These are phyloP conservation scores for Tetraneura akinire DNA, from an alignment of 1,140 invertebrate genomes.

Conservation along the genomic window DNA sequence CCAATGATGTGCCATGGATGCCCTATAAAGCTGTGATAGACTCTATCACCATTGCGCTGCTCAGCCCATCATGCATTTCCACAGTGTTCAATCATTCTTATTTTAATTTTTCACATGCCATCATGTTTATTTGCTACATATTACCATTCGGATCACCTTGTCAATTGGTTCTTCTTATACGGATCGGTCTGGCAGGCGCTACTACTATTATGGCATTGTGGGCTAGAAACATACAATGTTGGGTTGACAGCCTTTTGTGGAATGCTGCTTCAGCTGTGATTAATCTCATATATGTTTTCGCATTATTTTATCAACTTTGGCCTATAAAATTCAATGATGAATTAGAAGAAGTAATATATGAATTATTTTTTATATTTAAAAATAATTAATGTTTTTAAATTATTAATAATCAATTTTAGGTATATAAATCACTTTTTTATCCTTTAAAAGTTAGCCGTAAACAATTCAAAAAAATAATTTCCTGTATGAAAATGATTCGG, in stretches of 20 bases:
- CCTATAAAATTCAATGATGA: constrained; percentile 82
- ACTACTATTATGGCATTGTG: constrained; percentile 77
- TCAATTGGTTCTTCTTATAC: constrained; percentile 68
- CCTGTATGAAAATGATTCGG: constrained; percentile 78
- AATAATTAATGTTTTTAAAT: not conserved
- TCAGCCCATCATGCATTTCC: constrained; percentile 7
- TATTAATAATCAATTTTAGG: constrained; percentile 60
- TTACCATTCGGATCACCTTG: constrained; percentile 42
- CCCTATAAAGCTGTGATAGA: not conserved
- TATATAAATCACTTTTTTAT: constrained; percentile 79
- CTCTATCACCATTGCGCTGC: not conserved
- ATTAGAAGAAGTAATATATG: constrained; percentile 72
- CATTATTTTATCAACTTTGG: constrained; percentile 78
- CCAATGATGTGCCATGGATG: not conserved
- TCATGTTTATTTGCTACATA: constrained; percentile 49
- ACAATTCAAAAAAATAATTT: constrained; percentile 79
- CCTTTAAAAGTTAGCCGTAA: constrained; percentile 77
- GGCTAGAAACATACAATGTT: constrained; percentile 82
- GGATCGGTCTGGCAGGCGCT: constrained; percentile 74
- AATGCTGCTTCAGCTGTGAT: constrained; percentile 79
- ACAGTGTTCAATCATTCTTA: constrained; percentile 41
- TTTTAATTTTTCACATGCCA: constrained; percentile 40
- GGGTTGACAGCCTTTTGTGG: constrained; percentile 83
- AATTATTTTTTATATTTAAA: too few species aligned
- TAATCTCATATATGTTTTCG: constrained; percentile 79